phyloP scores from a whole-genome alignment of 1,140 invertebrate species.

The Neuroterus valhalla region DNA sequence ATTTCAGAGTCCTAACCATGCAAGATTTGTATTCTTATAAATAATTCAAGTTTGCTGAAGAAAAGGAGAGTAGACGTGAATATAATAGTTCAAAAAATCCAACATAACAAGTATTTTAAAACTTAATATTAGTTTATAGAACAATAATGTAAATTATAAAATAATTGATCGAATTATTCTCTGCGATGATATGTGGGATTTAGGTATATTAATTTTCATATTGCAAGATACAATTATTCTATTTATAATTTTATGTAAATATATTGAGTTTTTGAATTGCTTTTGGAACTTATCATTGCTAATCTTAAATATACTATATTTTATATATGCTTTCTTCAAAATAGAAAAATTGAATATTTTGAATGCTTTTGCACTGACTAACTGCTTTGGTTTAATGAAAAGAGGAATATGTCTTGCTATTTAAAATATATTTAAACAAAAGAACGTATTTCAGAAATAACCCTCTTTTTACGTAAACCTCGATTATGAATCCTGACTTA shows the following conservation, averaged over 20 bases:
- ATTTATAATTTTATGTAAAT: too few species aligned
- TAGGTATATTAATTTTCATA: too few species aligned
- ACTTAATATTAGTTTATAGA: background rate
- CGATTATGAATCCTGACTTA: background rate
- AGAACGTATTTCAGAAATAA: background rate
- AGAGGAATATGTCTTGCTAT: background rate
- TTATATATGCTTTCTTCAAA: too few species aligned
- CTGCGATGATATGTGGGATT: too few species aligned
- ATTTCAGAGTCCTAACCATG: constrained; percentile 38
- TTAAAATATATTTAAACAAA: constrained; percentile 8
- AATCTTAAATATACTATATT: too few species aligned
- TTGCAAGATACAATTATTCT: too few species aligned
- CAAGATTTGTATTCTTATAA: constrained; percentile 9
- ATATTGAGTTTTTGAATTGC: too few species aligned
- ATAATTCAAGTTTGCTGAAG: constrained; percentile 27
- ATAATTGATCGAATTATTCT: background rate
- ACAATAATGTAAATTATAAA: background rate
- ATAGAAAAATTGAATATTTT: too few species aligned
- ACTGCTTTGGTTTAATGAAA: background rate
- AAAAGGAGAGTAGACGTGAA: constrained; percentile 42
- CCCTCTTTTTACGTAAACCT: background rate
- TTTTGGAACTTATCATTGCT: too few species aligned
- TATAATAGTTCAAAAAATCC: constrained; percentile 35
- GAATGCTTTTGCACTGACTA: background rate
- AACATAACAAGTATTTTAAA: constrained; percentile 13